phyloP scores from a whole-genome alignment of 2,797 vertebrate species.

The Mionectes olivaceus region DNA sequence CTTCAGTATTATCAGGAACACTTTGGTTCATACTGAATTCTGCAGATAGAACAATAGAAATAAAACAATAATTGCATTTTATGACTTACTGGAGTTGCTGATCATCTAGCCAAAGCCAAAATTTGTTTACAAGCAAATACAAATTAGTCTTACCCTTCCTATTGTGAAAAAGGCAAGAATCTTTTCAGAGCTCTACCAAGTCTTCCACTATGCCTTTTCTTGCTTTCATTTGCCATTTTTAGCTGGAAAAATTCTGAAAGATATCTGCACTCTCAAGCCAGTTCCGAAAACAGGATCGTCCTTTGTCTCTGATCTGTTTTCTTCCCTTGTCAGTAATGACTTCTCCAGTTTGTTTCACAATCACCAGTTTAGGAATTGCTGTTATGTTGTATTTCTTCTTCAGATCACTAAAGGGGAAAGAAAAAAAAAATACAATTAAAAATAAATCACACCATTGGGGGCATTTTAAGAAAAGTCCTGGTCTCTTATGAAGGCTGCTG shows the following conservation, averaged over 20 bases:
- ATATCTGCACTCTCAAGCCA: slow-evolving; percentile 91
- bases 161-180: background rate
- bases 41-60: background rate
- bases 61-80: background rate
- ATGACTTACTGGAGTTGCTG: background rate
- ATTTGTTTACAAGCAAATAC: background rate
- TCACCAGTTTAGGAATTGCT: slow-evolving; percentile 91
- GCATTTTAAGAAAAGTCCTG: background rate
- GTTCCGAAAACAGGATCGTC: slow-evolving; percentile 88
- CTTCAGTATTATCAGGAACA: background rate
- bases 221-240: slow-evolving; percentile 2
- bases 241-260: slow-evolving; percentile 93
- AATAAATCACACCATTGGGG: background rate
- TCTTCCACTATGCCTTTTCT: background rate
- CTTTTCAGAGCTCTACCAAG: background rate
- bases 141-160: background rate
- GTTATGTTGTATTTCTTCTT: slow-evolving; percentile 93
- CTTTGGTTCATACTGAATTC: slow-evolving; percentile 3
- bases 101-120: background rate
- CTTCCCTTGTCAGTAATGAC: slow-evolving; percentile 96
- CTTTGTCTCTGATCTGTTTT: slow-evolving; percentile 91
- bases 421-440: background rate
- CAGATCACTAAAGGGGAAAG: slow-evolving; percentile 83
- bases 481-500: background rate
- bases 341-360: slow-evolving; percentile 93